Base-by-base conservation (phyloP, 2,888 invertebrate species). In the Maniola hyperantus region DNA sequence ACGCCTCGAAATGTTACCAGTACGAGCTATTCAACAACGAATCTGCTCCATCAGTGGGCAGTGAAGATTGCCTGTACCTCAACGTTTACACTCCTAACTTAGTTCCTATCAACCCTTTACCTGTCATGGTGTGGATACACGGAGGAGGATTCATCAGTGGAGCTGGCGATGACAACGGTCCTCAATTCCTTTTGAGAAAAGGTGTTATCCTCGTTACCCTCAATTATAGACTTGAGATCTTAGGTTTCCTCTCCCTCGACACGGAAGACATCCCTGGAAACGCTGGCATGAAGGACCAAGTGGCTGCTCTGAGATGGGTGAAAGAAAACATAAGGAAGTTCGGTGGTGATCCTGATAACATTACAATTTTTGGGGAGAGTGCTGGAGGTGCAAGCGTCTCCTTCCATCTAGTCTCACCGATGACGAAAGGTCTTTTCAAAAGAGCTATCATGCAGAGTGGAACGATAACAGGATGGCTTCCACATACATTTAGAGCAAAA, bases 381-480 rank as follows among this genome's bases (percentile, higher is more conserved):
- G 84, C 87, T 8, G 88, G 88, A 0, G 77, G 79, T 0, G 76
- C 76, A 5, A 68, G 86, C 0, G 77, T 83, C 2, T 82, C 82
- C 57, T 77, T 83, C 2, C 61, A 62, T 26, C 34, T 62, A n/a
- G 39, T 62, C 1, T 87, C 87, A 2, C 85, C 87, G 0, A 81
- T 87, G 81, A 78, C 81, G 0, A 83, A 83, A 75, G 83, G 82
- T 1, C 77, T 88, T 1, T 87, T 87, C 53, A 79, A 79, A 46
- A 80, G 77, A 71, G 85, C 93, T 1, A 96, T 96, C 48, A 91
- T 94, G 0, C 95, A 96, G 11, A 62, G 51, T 26, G 50, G 61
- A 36, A 51, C 93, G 0, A 90, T 44, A 42, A 57, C 55, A 6
- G 46, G 18, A 0, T 91, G 93, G 0, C 94, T 93, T 93, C 88